Evolutionary conservation across 2,888 invertebrate genomes (phyloP), one percentile per base, ranked within the genome.

Genomic region (Spodoptera picta): DNA sequence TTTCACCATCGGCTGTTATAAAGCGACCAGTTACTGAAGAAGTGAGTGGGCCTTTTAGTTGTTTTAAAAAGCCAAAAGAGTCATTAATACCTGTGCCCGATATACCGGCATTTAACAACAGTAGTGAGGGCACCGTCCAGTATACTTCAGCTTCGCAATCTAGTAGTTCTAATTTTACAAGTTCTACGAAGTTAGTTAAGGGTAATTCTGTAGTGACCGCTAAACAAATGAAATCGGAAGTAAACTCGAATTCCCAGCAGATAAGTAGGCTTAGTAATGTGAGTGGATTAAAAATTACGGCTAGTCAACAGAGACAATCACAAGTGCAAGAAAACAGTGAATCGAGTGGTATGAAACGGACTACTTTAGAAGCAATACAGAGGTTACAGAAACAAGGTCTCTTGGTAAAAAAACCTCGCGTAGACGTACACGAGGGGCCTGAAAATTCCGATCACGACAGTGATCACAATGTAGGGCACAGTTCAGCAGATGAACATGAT

Each of bases 61-160:
- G 90, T 80, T 92, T 93, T 69, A 94, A 94, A 77, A 93, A 91
- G 75, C 88, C 91, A 12, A 93, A 92, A 74, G 92, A 93, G 69
- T 89, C 90, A 7, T 78, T 90, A 4, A 86, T 89, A 57, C 87
- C 90, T 4, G 83, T 79, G 31, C 75, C 87, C 44, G 92, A 91
- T 61, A 69, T 88, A 51, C 73, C 85, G 2, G 60, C 65, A 14
- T 81, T 83, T 43, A 80, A 62, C n/a, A 73, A 63, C 46, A 79
- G 44, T 9, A 83, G 81, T 47, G 84, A 86, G 24, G 69, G 82
- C 2, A 63, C 79, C 3, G 73, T 85, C 11, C 86, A 92, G 44
- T 88, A 84, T 56, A 81, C 86, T 5, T 81, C 90, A 10, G 82
- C 87, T 1, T 83, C 90, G 23, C 89, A 91, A 48, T 83, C 83